Evolutionary conservation across 2,888 invertebrate genomes (phyloP).

Genomic region (Trilocha varians): DNA sequence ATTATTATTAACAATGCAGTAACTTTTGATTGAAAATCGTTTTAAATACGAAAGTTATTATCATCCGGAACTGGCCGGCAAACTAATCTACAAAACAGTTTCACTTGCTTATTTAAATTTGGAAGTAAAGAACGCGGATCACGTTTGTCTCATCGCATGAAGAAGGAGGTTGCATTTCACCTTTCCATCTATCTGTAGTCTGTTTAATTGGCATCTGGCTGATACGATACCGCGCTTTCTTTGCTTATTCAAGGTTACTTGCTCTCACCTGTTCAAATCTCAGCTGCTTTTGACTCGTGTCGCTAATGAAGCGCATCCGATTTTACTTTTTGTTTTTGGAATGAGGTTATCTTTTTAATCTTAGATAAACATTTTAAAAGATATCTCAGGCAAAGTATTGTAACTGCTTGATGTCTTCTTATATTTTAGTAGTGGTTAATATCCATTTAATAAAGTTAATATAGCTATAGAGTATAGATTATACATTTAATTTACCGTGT

Average conservation of each 20-base stretch:
- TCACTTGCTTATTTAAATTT: slow-evolving; percentile 8
- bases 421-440: background rate
- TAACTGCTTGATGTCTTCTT: too few relatives aligned
- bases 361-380: too few relatives aligned
- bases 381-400: too few relatives aligned
- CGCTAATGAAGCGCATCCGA: slow-evolving; percentile 29
- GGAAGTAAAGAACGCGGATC: slow-evolving; percentile 15
- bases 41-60: too few relatives aligned
- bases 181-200: slow-evolving; percentile 38
- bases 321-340: background rate
- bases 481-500: too few relatives aligned
- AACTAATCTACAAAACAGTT: too few relatives aligned
- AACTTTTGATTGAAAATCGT: too few relatives aligned
- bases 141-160: slow-evolving; percentile 15
- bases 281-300: slow-evolving; percentile 22
- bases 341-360: too few relatives aligned
- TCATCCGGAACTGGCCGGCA: too few relatives aligned
- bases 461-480: background rate
- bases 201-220: slow-evolving; percentile 42
- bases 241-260: slow-evolving; percentile 51
- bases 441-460: background rate
- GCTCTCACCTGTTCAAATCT: slow-evolving; percentile 44
- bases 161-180: slow-evolving; percentile 30
- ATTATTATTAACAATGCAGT: too few relatives aligned
- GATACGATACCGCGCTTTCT: slow-evolving; percentile 57